Evolutionary conservation across 2,113 vertebrate genomes (phyloP).

Genomic region (Alethe diademata): DNA sequence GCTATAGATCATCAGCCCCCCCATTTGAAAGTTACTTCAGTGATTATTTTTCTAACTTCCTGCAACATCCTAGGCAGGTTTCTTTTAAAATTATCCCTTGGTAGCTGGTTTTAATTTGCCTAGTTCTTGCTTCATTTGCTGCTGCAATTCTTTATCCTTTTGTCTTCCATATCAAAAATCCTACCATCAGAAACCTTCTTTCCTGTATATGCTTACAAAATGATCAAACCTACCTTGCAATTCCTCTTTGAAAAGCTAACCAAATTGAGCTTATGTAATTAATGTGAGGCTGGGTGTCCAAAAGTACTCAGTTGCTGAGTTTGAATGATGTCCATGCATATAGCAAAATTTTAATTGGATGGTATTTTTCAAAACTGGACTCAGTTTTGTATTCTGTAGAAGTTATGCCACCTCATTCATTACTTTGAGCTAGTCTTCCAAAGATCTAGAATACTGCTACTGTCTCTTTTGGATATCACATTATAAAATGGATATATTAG

Average conservation of each 20-base stretch:
- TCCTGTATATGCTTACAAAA: neutral
- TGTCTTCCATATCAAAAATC: neutral
- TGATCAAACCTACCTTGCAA: neutral
- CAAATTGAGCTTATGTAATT: neutral
- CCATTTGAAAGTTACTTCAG: neutral
- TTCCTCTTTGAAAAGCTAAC: neutral
- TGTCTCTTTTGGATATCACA: neutral
- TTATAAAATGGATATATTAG: neutral
- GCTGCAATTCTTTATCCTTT: neutral
- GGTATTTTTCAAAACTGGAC: neutral
- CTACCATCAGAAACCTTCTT: neutral
- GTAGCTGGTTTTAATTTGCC: neutral
- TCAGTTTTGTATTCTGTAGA: neutral
- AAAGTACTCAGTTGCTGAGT: neutral
- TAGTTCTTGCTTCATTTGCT: neutral
- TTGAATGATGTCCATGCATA: neutral
- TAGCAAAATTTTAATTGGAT: neutral
- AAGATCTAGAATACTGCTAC: neutral
- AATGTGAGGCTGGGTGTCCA: neutral
- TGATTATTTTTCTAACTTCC: neutral
- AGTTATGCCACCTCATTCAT: neutral
- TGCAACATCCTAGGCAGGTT: neutral
- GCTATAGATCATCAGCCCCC: neutral
- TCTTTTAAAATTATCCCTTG: neutral
- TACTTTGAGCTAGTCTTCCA: neutral